Conservation (phyloP, 92 coral and sea anemone genomes). For the Zoanthus sansibaricus region DNA sequence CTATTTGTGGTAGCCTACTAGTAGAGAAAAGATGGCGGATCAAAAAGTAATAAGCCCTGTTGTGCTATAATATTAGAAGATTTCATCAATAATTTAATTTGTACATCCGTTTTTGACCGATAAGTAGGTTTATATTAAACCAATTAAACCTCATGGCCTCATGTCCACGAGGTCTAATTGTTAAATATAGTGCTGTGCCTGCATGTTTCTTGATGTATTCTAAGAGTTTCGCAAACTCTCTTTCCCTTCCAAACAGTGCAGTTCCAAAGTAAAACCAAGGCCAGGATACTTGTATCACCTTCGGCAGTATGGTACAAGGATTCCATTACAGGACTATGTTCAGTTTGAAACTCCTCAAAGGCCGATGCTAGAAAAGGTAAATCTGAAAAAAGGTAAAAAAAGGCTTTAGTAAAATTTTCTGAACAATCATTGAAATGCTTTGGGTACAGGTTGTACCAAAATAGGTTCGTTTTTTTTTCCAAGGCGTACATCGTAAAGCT, state of each 20-base stretch:
- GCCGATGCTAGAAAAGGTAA: slow-evolving; percentile 17
- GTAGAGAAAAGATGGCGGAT: no score
- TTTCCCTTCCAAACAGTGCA: neutral
- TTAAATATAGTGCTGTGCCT: no score
- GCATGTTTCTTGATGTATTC: neutral
- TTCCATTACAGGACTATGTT: slow-evolving; percentile 8
- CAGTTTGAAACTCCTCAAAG: slow-evolving; percentile 4
- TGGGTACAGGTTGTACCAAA: neutral
- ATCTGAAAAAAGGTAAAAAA: neutral
- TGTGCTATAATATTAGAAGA: no score
- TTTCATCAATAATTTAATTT: no score
- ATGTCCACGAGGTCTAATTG: no score
- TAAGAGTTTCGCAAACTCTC: neutral
- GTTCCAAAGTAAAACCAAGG: slow-evolving; percentile 8
- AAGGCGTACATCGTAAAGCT: no score
- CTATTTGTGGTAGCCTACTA: no score
- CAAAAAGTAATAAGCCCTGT: no score
- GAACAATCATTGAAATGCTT: neutral
- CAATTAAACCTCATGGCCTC: no score
- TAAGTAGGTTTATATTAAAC: no score
- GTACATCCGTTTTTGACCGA: no score
- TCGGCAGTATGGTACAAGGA: slow-evolving; percentile 13
- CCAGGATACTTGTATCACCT: slow-evolving; percentile 22
- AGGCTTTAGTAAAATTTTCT: neutral
- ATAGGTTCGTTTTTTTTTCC: no score